Base-by-base conservation (phyloP, 1,140 invertebrate species). In the Drusus annulatus region DNA sequence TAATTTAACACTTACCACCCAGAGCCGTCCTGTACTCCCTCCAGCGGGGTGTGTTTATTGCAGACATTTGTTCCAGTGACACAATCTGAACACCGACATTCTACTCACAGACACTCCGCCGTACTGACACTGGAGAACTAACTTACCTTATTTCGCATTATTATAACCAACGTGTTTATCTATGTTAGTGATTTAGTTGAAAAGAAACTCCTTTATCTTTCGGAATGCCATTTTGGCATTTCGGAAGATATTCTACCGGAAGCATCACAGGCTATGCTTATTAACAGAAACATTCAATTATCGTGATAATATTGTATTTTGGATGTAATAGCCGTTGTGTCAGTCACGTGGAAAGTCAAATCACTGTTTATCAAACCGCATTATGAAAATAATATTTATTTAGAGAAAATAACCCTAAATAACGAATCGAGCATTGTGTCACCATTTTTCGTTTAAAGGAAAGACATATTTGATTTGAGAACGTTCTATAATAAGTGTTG, bases 21-120 rank as follows among this genome's bases (percentile, higher is more conserved):
- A 81, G 50, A 16, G 80, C 80, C 16, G 60, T 69, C 16, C 23
- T 52, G 60, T 79, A 81, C 51, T 81, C 75, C 51, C 80, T 65
- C 76, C 76, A 76, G 0, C n/a, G 28, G 5, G 52, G 52, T 15
- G 69, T 63, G 50, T 36, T 52, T 0, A 23, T 7, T n/a, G 68
- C 17, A 45, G 50, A 45, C 74, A 76, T 76, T n/a, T 62, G 31
- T 36, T 58, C 13, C 6, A 76, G 4, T 76, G 36, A 50, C n/a
- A 8, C 7, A 10, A 23, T 63, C 60, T 25, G 60, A 63, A 25
- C 60, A 25, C 60, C 25, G 60, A 23, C 60, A 63, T 25, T 25
- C 60, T 25, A 63, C 4, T 63, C 60, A 25, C 60, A 28, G 25
- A 13, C 60, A 13, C 60, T 16, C 16, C 60, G 60, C 60, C 58